Conservation (phyloP, 2,113 vertebrate species). For the Pedetes capensis region DNA sequence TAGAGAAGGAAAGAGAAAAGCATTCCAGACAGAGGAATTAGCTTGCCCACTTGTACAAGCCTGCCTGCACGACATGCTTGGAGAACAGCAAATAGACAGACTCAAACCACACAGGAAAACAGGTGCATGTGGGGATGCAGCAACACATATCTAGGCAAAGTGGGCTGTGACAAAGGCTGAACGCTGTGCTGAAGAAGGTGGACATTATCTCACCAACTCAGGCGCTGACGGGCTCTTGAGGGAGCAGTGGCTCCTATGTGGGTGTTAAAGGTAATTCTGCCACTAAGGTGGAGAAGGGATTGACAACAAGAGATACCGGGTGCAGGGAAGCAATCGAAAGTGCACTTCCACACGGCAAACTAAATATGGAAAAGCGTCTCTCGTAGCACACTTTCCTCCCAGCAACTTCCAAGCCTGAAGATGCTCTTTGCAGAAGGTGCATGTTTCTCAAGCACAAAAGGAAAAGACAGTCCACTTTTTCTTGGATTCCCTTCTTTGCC, state of each 20-base stretch:
- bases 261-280: neutral
- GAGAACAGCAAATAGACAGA: neutral
- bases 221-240: neutral
- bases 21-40: neutral
- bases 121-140: neutral
- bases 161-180: neutral
- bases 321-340: neutral
- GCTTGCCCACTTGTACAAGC: neutral
- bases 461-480: neutral
- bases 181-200: fast-evolving
- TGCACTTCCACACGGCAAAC: neutral
- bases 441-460: neutral
- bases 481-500: neutral
- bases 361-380: neutral
- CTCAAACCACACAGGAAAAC: neutral
- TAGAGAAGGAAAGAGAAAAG: neutral
- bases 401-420: neutral
- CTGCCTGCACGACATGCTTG: neutral
- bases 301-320: neutral
- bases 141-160: neutral
- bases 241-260: neutral
- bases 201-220: neutral
- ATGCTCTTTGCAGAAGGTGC: neutral
- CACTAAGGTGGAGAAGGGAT: neutral
- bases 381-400: neutral